Evolutionary conservation across 2,113 vertebrate species (phyloP).

Genomic region (Mirounga angustirostris): DNA sequence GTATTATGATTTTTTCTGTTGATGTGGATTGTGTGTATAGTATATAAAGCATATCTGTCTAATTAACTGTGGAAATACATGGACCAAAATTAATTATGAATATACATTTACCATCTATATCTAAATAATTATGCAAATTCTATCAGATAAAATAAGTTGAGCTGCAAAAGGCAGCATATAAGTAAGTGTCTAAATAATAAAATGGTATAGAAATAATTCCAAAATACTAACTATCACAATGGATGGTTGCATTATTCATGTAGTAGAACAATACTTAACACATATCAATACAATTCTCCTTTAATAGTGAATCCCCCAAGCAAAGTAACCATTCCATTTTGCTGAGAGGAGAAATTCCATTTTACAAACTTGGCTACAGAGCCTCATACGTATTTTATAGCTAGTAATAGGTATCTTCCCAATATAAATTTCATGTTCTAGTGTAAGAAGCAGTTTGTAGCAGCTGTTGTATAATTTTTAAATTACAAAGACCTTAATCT

Average conservation of each 20-base stretch:
- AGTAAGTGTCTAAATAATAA: background rate
- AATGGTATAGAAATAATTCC: background rate
- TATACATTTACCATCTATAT: background rate
- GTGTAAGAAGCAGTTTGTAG: constrained; percentile 17
- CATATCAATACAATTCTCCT: constrained; percentile 38
- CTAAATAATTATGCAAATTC: background rate
- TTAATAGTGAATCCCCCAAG: constrained; percentile 23
- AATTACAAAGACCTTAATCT: constrained; percentile 77
- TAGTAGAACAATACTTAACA: constrained; percentile 11
- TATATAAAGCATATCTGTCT: background rate
- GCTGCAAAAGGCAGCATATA: background rate
- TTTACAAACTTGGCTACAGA: constrained; percentile 50
- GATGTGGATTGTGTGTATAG: background rate
- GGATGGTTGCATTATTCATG: constrained; percentile 5
- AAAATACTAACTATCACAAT: background rate
- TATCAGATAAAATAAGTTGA: background rate
- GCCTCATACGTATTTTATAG: constrained; percentile 72
- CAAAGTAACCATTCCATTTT: constrained; percentile 30
- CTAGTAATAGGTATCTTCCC: constrained; percentile 68
- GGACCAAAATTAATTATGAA: background rate
- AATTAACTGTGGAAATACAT: background rate
- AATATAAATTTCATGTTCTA: constrained; percentile 65
- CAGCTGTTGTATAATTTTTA: constrained; percentile 77
- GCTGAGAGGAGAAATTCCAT: constrained; percentile 53
- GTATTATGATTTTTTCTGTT: background rate